Evolutionary conservation across 2,797 vertebrate genomes (phyloP), one percentile per base, ranked within the genome.

Genomic region (Silurus lanzhouensis): DNA sequence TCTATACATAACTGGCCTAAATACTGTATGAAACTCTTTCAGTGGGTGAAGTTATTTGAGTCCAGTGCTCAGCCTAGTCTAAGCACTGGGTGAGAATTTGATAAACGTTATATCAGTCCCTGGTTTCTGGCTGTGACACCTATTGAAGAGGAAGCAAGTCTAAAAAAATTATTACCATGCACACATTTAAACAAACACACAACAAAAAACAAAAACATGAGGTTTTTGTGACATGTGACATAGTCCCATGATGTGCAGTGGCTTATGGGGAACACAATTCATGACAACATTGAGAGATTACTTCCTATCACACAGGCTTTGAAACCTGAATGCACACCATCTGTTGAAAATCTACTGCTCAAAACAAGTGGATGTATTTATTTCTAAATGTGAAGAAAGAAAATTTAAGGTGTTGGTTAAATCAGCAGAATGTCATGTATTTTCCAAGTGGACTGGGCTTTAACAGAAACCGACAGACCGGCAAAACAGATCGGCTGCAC

Each of bases 401-500:
- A 70, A 64, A 8, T 12, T 64, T 81, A 55, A 46, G 55, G 77
- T 48, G 81, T 46, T 84, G 46, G 71, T 67, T 66, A 66, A 63
- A 17, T 72, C 19, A 72, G 57, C 17, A 85, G 22, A 63, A 22
- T 67, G 46, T 77, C 10, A 58, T 64, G 25, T 14, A 7, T 1
- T 8, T 8, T 85, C 60, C 27, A 76, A 57, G 55, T 20, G 13
- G 74, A 76, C 52, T 74, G 22, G 20, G 60, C 46, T 58, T 78
- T 58, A 14, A 46, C 3, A 57, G 9, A 44, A 84, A 78, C 57
- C 52, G 75, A 63, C 61, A 60, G 52, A 22, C 58, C 61, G 71
- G 63, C 81, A 72, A 83, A 75, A 80, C 15, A 84, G n/a, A 55
- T 22, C 7, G 44, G 46, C 82, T 67, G 44, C 10, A 82, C 38